Conservation (phyloP, 2,113 vertebrate species). For the Labeo catla region DNA sequence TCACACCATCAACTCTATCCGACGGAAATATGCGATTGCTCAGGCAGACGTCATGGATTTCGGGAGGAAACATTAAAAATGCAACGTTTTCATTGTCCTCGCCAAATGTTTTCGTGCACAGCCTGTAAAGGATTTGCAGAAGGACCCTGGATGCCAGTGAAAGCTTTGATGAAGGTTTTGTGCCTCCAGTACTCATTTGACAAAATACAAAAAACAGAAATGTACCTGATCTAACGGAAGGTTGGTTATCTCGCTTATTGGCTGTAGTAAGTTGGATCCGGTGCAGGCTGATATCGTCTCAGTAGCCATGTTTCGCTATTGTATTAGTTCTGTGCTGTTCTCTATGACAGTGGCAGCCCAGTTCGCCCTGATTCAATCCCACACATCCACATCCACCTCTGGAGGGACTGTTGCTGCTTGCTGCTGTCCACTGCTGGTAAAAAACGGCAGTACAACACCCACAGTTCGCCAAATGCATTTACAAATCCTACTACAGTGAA, state of each 20-base stretch:
- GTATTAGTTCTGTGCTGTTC: constrained; percentile 54
- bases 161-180: constrained; percentile 15
- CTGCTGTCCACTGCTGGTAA: constrained; percentile 48
- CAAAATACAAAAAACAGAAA: constrained; percentile 11
- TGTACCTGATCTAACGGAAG: constrained; percentile 77
- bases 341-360: constrained; percentile 50
- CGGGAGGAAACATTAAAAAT: not conserved
- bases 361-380: constrained; percentile 42
- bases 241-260: constrained; percentile 75
- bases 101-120: constrained; percentile 25
- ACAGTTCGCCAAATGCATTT: not conserved
- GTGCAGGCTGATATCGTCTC: constrained; percentile 71
- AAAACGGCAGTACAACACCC: constrained; percentile 50
- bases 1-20: not conserved
- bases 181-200: constrained; percentile 12
- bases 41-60: not conserved
- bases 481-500: constrained; percentile 18
- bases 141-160: constrained; percentile 31
- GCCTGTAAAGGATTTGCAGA: constrained; percentile 18
- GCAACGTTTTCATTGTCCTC: constrained; percentile 5
- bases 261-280: constrained; percentile 76
- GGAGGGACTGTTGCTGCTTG: constrained; percentile 44
- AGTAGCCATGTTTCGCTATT: constrained; percentile 69
- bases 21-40: constrained; percentile 8
- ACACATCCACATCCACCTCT: constrained; percentile 45